Evolutionary conservation across 2,797 vertebrate genomes (phyloP).

Genomic region (Podargus strigoides): DNA sequence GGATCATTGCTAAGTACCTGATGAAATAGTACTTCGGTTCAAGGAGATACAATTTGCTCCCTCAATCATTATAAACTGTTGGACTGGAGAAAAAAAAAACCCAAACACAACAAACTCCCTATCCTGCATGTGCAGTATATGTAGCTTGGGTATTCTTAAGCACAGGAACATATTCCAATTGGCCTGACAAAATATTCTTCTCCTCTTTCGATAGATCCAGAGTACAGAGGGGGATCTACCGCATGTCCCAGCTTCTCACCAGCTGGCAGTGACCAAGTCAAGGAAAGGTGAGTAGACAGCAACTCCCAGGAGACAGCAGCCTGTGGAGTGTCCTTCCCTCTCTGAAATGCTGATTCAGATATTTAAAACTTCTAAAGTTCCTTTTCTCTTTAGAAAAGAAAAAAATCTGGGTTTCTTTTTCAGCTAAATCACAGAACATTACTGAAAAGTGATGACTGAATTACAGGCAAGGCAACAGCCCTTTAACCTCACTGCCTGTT

Average conservation of each 20-base stretch:
- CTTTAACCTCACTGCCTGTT: constrained; percentile 26
- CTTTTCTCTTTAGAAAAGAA: background rate
- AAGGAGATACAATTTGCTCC: background rate
- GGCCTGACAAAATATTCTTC: background rate
- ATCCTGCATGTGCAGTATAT: background rate
- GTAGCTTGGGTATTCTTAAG: background rate
- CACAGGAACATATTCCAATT: background rate
- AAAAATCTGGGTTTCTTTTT: background rate
- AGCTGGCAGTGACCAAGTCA: constrained; percentile 71
- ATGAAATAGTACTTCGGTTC: background rate
- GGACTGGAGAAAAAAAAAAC: background rate
- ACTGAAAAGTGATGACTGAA: constrained; percentile 14
- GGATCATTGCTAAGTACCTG: background rate
- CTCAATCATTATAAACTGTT: background rate
- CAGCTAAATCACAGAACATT: background rate
- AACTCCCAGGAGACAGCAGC: background rate
- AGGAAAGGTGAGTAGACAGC: constrained; percentile 71
- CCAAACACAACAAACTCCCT: background rate
- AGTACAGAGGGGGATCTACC: constrained; percentile 88
- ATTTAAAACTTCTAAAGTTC: constrained; percentile 1
- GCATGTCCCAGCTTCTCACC: constrained; percentile 64
- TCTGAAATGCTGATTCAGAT: background rate
- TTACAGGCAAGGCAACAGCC: constrained; percentile 2
- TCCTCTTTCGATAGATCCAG: constrained; percentile 81
- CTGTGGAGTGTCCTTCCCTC: background rate